Conservation (phyloP, 37 sponge, comb jelly and placozoan species). For the Corticium candelabrum region DNA sequence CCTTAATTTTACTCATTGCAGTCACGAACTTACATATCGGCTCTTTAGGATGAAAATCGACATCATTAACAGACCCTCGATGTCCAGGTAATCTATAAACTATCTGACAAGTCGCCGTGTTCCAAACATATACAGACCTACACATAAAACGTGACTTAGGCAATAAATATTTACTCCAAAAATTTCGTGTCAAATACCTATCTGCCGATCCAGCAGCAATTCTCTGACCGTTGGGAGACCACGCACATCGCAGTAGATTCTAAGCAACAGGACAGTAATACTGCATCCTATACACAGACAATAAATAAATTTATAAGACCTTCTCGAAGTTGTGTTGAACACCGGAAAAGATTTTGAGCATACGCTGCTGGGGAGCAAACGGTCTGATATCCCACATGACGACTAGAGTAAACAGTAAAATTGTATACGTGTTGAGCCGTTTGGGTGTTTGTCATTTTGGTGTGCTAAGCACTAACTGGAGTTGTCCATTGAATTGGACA, state of each 20-base stretch:
- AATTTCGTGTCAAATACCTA: constrained; percentile 48
- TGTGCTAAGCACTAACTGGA: constrained; percentile 39
- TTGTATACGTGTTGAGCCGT: neutral
- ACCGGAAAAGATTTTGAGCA: constrained; percentile 69
- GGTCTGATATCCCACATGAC: constrained; percentile 90
- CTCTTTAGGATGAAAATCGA: constrained; percentile 91
- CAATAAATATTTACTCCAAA: neutral
- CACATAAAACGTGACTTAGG: constrained; percentile 17
- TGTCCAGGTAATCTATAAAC: constrained; percentile 93
- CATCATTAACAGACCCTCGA: constrained; percentile 88
- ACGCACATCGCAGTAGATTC: constrained; percentile 72
- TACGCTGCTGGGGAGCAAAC: constrained; percentile 72
- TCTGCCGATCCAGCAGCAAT: constrained; percentile 88
- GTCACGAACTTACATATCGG: constrained; percentile 66
- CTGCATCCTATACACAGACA: no score
- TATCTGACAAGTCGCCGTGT: constrained; percentile 58
- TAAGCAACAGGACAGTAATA: no score
- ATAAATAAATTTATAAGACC: no score
- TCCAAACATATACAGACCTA: constrained; percentile 99
- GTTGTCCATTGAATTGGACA: constrained; percentile 94
- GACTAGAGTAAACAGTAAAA: constrained; percentile 41
- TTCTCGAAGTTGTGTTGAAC: constrained; percentile 90
- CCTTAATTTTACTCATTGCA: neutral
- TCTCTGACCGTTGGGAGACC: constrained; percentile 81
- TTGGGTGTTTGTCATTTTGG: no score